Base-by-base conservation (phyloP, 2,113 vertebrate genomes). In the Limnothrissa miodon region DNA sequence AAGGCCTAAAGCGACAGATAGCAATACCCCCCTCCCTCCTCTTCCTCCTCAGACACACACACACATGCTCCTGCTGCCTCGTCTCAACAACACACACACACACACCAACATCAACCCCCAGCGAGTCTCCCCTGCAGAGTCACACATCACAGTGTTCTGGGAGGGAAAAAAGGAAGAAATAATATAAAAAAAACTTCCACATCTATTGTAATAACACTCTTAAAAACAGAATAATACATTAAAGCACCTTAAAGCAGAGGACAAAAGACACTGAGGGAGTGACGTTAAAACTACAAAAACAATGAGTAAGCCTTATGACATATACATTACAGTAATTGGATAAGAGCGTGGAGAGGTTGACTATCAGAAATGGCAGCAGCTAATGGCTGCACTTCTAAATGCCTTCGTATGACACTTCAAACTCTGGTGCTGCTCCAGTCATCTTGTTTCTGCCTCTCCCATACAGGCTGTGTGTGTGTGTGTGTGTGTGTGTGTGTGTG, bases 141-240 rank as follows among this genome's bases (percentile, higher is more conserved):
- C 84, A 80, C 85, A 91, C 86, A 93, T 90, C 89, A 92, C 78
- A 90, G 78, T 82, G 45, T 84, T 86, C 82, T 88, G 51, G 45
- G 13, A 33, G 23, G 82, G 82, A 42, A 48, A 45, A 82, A 79
- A 83, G n/a, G 80, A 88, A 21, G 48, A 79, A 83, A 86, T 78
- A 83, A 83, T 17, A 15, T 15, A 0, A 80, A 86, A 89, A 87
- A 87, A 86, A 83, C 56, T 21, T 79, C 78, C 84, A 44, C 81
- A 80, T 81, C 85, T 56, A 51, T 92, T 87, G 86, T 90, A 92
- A 92, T 89, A 78, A 56, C 79, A 79, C 83, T 87, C 88, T 89
- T 53, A 85, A 89, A 92, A 93, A 93, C 83, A 90, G 93, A 94
- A 95, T 93, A 93, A 93, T 89, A 88, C 90, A 94, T 93, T 88